Evolutionary conservation across 2,113 vertebrate genomes (phyloP).

Genomic region (Eurystomus gularis): DNA sequence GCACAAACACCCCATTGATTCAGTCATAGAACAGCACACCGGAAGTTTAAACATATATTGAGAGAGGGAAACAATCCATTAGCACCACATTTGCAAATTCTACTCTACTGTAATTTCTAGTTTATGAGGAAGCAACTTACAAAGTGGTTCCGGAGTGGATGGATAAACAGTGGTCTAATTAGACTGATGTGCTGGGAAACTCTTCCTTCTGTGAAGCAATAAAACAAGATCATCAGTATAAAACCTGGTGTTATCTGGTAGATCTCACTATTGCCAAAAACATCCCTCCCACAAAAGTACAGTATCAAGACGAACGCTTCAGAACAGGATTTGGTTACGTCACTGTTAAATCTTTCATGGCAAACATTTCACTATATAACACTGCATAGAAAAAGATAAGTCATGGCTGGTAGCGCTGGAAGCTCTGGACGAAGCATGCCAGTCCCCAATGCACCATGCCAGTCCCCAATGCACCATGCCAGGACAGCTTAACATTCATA

Average conservation of each 20-base stretch:
- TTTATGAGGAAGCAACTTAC: constrained; percentile 29
- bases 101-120: background rate
- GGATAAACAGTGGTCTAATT: constrained; percentile 4
- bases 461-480: background rate
- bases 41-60: background rate
- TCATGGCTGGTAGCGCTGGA: background rate
- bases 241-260: background rate
- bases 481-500: constrained; percentile 16
- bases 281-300: background rate
- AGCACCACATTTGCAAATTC: background rate
- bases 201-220: constrained; percentile 63
- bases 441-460: background rate
- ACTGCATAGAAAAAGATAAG: background rate
- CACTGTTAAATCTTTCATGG: background rate
- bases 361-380: background rate
- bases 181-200: background rate
- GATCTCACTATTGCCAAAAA: background rate
- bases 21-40: background rate
- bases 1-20: background rate
- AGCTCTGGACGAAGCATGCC: background rate
- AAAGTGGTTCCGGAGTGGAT: constrained; percentile 9
- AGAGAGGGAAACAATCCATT: background rate
- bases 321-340: background rate
- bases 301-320: background rate
- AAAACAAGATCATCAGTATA: background rate